Conservation (phyloP, 2,888 invertebrate species). For the Odiellus spinosus region DNA sequence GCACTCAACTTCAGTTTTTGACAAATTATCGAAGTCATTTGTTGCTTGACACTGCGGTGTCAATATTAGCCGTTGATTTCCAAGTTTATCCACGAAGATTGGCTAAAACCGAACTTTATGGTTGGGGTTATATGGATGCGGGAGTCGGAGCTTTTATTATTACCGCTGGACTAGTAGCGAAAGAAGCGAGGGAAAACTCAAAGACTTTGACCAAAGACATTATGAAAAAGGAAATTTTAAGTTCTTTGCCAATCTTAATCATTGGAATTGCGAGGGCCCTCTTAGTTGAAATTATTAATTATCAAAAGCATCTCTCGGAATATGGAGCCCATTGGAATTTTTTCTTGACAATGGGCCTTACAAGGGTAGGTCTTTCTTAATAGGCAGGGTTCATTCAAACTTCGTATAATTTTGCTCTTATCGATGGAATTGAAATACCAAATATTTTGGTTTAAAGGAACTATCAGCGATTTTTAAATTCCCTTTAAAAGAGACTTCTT, state of each 20-base stretch:
- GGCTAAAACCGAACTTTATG: constrained; percentile 72
- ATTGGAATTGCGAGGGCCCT: constrained; percentile 33
- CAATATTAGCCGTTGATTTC: constrained; percentile 91
- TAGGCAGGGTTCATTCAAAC: too few relatives aligned
- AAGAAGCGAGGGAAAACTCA: constrained; percentile 31
- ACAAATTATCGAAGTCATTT: constrained; percentile 10
- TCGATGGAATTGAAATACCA: too few relatives aligned
- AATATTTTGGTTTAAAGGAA: too few relatives aligned
- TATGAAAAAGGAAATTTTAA: too few relatives aligned
- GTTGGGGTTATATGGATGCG: constrained; percentile 83
- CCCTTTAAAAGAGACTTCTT: too few relatives aligned
- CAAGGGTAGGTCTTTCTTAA: constrained; percentile 52
- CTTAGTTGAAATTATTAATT: constrained; percentile 42
- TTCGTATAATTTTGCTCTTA: too few relatives aligned
- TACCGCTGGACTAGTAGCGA: constrained; percentile 51
- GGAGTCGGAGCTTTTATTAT: constrained; percentile 80
- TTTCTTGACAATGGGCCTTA: constrained; percentile 75
- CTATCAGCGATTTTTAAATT: too few relatives aligned
- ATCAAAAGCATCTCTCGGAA: constrained; percentile 75
- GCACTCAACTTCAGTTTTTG: constrained; percentile 3
- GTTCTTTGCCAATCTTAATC: constrained; percentile 26
- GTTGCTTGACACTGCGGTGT: constrained; percentile 42
- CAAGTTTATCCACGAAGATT: constrained; percentile 62
- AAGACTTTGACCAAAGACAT: too few relatives aligned
- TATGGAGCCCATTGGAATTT: constrained; percentile 99